A percentile compares a stretch with the other conserved stretches of the same genome.
phyloP scores from a whole-genome alignment of 2,113 vertebrate species.

The Thunnus maccoyii region DNA sequence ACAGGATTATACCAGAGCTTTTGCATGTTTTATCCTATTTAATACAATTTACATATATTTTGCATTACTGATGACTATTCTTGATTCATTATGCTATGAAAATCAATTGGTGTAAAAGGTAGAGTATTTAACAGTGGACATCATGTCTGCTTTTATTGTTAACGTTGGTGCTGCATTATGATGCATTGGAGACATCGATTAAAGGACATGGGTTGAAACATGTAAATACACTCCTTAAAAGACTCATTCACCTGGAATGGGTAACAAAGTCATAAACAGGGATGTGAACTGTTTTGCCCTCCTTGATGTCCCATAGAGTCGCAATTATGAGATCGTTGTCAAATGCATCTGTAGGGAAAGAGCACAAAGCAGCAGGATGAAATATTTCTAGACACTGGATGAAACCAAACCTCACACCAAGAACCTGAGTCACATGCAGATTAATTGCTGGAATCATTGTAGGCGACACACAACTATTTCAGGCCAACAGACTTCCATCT shows the following conservation, averaged over 20 bases:
- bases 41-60: not conserved
- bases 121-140: not conserved
- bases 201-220: not conserved
- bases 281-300: constrained; percentile 93
- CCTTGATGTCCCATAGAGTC: constrained; percentile 91
- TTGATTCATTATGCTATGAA: not conserved
- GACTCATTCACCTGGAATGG: constrained; percentile 90
- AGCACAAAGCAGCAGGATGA: not conserved
- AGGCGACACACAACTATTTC: not conserved
- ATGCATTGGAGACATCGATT: not conserved
- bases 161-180: not conserved
- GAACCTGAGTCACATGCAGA: not conserved
- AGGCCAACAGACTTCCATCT: not conserved
- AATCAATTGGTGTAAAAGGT: not conserved
- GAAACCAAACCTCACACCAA: not conserved
- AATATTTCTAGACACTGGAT: not conserved
- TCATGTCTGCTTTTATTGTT: not conserved
- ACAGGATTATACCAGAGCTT: no score
- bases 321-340: constrained; percentile 94
- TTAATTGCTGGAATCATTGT: not conserved
- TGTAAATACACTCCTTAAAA: not conserved
- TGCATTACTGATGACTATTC: not conserved
- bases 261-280: constrained; percentile 96
- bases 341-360: constrained; percentile 89
- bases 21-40: not conserved